Evolutionary conservation across 1,140 invertebrate genomes (phyloP), one percentile per base, ranked within the genome.

Genomic region (Pogonus chalceus): DNA sequence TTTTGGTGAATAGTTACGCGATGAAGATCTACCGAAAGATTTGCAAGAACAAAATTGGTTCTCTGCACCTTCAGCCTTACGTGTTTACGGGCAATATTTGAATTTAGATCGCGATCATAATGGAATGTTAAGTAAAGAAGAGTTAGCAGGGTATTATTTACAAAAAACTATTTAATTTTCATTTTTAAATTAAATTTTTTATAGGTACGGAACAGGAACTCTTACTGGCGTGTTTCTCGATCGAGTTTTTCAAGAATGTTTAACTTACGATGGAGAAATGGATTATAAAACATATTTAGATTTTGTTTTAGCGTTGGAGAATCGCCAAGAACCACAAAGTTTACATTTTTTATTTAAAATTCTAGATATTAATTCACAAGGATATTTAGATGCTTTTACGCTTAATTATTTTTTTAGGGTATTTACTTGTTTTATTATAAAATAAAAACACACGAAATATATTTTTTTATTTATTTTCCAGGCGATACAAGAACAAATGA

Each of bases 261-360:
- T 95, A 0, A 98, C 94, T 0, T 97, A 94, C 67, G 87, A 92
- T 62, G 92, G 90, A 4, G 92, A 98, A 79, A 96, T 98, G 85
- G 95, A 98, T 71, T 98, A 96, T 69, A 96, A 96, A 73, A 93
- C 92, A 0, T 98, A 95, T 71, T 70, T 98, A 18, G 92, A 98
- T 67, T 90, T 98, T 73, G 90, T 96, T 0, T 73, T 98, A 22
- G 94, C 94, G 0, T 71, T 97, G 56, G 92, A 97, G 69, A 94
- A 98, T 74, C 78, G 90, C 20, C 82, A 87, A 54, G 92, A 96
- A 67, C 90, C 92, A 0, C 90, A 94, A 62, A 85, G 92, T 1
- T 70, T 97, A 20, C 87, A 92, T 49, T 98, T 95, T 70, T 76
- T 98, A 37, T 98, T 97, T 68, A 76, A 87, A 43, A 90, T 98